Percentiles rank a stretch among this genome's conserved stretches.
Conservation (phyloP, 2,113 vertebrate genomes). For the Prunella fulvescens region DNA sequence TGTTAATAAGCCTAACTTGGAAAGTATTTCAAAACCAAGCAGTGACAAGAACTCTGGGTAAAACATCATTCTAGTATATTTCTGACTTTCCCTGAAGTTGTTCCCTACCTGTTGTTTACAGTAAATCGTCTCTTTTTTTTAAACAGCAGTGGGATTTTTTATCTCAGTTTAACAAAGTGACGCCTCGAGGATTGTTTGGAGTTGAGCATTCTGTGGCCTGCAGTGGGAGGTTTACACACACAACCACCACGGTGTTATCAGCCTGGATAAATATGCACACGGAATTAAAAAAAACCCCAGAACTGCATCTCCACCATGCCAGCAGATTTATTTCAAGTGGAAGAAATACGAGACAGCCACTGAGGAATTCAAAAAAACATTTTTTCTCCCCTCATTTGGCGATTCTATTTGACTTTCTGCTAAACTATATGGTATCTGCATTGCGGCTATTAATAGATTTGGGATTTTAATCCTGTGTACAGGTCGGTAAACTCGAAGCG, state of each 20-base stretch:
- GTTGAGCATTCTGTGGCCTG: not conserved
- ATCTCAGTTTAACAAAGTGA: not conserved
- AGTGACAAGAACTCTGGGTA: not conserved
- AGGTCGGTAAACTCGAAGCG: not conserved
- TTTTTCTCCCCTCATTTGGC: no score
- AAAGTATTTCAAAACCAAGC: not conserved
- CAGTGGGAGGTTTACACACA: not conserved
- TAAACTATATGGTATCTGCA: not conserved
- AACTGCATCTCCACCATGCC: not conserved
- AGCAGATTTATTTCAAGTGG: not conserved
- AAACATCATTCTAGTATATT: not conserved
- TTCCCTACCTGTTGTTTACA: not conserved
- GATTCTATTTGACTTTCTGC: not conserved
- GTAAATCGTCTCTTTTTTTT: not conserved
- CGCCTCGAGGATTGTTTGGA: not conserved
- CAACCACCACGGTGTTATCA: not conserved
- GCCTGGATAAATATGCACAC: not conserved
- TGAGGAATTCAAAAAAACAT: not conserved
- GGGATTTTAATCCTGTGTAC: not conserved
- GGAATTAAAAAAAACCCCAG: not conserved
- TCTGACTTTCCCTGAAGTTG: not conserved
- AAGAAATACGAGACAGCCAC: not conserved
- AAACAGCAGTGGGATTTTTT: not conserved
- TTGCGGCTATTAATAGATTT: constrained; percentile 15
- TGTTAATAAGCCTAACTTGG: not conserved